Evolutionary conservation across 1,140 invertebrate species (phyloP).

Genomic region (Caenorhabditis inopinata): DNA sequence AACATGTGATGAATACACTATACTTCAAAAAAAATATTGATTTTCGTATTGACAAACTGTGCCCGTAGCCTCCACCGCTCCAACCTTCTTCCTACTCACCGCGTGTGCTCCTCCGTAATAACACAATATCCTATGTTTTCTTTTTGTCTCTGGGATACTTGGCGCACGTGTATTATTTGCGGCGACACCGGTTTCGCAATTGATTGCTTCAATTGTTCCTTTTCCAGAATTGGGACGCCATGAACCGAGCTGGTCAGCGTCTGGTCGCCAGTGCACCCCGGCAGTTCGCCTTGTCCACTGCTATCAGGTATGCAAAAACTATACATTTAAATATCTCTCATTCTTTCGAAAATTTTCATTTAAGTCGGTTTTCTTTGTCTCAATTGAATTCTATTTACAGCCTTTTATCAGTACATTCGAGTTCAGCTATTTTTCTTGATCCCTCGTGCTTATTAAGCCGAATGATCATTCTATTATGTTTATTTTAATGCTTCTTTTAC

Average conservation of each 20-base stretch:
- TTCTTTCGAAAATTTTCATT: too few species aligned
- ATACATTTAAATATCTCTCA: too few species aligned
- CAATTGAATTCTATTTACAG: too few species aligned
- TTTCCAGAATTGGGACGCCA: neutral
- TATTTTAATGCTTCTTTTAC: too few species aligned
- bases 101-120: neutral
- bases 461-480: too few species aligned
- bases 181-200: too few species aligned
- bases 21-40: neutral
- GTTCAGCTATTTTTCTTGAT: too few species aligned
- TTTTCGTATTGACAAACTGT: neutral
- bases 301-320: slow-evolving; percentile 25
- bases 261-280: neutral
- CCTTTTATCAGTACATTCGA: too few species aligned
- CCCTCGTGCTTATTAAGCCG: too few species aligned
- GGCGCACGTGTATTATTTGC: neutral
- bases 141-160: neutral
- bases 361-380: too few species aligned
- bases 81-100: neutral
- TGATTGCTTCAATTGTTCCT: neutral
- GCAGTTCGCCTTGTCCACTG: neutral
- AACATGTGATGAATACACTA: too few species aligned
- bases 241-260: slow-evolving; percentile 10
- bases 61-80: neutral
- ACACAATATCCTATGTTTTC: neutral